Base-by-base conservation (phyloP, 2,113 vertebrate species). In the Bambusicola thoracicus region DNA sequence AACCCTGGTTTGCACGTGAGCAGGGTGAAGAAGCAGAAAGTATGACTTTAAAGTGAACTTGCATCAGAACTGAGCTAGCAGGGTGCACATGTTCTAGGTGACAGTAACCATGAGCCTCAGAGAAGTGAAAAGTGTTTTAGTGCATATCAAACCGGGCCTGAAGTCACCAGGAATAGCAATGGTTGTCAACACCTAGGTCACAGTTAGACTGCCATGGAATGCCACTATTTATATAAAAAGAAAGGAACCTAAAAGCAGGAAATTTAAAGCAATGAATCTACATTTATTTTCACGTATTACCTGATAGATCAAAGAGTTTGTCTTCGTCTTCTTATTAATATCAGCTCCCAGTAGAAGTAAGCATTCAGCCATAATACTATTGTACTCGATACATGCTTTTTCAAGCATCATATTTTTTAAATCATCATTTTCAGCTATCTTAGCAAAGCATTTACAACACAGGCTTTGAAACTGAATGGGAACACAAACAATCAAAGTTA, bases 281-380 rank as follows among this genome's bases (percentile, higher is more conserved):
- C 7, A 16, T 14, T 19, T 56, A 63, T 49, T 41, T 79, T 22
- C 29, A 72, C 32, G 13, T 61, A 86, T 82, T 96, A 99, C 99
- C 98, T 99, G 98, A 95, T 98, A 99, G 88, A 99, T 98, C 77
- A 99, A 98, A 73, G 99, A 98, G 12, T 98, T 98, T 0, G 94
- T 94, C 56, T 98, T 98, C 58, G 98, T 98, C 90, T 98, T 98
- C 95, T 95, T 98, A 96, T 99, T 99, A 96, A 98, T 79, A 48
- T 99, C 99, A 7, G 99, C 99, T 49, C 99, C 99, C 90, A 99
- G 91, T 1, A 98, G 96, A 51, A 99, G 98, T 56, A 99, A 97
- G 91, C 99, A 99, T 93, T 99, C 99, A 10, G 97, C 98, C 98
- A 99, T 98, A 58, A 95, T 55, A 11, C 96, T 97, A 20, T 99